Percentiles rank a stretch among this genome's conserved stretches.
Conservation (phyloP, 92 coral and sea anemone genomes). For the Bergia sp. region DNA sequence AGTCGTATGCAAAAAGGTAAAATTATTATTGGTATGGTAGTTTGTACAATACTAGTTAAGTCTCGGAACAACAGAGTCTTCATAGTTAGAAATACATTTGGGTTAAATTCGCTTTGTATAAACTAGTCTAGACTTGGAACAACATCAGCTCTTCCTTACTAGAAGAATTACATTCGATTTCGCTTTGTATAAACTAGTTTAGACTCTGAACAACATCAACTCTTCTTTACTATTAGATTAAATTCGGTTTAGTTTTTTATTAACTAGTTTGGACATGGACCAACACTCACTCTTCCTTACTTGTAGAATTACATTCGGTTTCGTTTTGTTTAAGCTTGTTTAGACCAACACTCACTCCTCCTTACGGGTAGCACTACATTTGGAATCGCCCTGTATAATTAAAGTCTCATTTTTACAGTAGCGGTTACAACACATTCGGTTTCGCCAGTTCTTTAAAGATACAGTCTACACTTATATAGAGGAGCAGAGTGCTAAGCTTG, state of each 20-base stretch:
- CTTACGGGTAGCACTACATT: too few relatives aligned
- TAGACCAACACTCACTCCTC: not conserved
- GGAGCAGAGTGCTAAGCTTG: not conserved
- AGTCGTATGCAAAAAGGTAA: not conserved
- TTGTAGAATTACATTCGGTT: not conserved
- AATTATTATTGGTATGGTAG: too few relatives aligned
- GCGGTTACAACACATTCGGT: not conserved
- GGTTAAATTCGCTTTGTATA: not conserved
- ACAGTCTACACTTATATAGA: not conserved
- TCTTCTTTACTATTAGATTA: too few relatives aligned
- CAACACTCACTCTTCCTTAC: not conserved
- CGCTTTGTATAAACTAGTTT: not conserved
- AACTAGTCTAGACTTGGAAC: not conserved
- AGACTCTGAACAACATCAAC: not conserved
- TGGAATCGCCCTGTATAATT: too few relatives aligned
- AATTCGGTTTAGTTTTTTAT: not conserved
- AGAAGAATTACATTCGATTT: not conserved
- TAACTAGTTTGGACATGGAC: not conserved
- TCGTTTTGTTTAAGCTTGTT: not conserved
- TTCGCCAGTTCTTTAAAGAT: not conserved
- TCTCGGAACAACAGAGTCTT: too few relatives aligned
- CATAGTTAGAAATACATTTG: not conserved
- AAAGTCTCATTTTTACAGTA: not conserved
- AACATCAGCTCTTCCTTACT: not conserved
- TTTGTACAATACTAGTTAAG: too few relatives aligned